Conservation (phyloP, 2,113 vertebrate species). For the Chinchilla lanigera region DNA sequence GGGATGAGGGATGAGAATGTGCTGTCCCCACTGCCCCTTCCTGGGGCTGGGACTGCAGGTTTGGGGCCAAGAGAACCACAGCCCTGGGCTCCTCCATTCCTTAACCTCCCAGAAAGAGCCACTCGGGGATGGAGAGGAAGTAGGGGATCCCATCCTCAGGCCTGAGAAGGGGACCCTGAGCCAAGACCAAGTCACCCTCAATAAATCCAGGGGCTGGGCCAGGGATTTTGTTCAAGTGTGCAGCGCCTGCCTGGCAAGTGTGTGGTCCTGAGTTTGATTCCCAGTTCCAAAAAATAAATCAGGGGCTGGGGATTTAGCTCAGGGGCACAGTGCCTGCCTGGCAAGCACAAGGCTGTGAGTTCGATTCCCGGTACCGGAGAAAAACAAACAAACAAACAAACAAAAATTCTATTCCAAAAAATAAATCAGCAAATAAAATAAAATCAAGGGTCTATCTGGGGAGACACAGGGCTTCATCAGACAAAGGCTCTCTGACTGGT, state of each 20-base stretch:
- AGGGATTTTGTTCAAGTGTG: too few species aligned
- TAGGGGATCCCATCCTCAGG: background rate
- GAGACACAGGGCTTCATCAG: background rate
- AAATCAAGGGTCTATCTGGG: background rate
- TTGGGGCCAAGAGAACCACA: background rate
- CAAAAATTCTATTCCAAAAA: too few species aligned
- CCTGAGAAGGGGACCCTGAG: background rate
- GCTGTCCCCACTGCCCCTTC: background rate
- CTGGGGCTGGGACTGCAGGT: background rate
- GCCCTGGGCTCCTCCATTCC: background rate
- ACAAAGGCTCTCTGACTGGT: background rate
- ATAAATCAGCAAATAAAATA: too few species aligned
- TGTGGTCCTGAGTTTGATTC: too few species aligned
- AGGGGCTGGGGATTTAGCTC: too few species aligned
- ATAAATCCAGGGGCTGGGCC: background rate
- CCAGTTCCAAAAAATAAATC: too few species aligned
- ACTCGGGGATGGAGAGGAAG: background rate
- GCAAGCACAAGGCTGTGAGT: too few species aligned
- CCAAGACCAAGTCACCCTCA: background rate
- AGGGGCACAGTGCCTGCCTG: too few species aligned
- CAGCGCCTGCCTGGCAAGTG: too few species aligned
- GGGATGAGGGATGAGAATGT: background rate
- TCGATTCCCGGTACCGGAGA: too few species aligned
- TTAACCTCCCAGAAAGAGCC: background rate
- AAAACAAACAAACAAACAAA: too few species aligned